Percentiles rank a stretch among this genome's conserved stretches.
phyloP scores from a whole-genome alignment of 2,797 vertebrate genomes.

The Glyptemys insculpta region DNA sequence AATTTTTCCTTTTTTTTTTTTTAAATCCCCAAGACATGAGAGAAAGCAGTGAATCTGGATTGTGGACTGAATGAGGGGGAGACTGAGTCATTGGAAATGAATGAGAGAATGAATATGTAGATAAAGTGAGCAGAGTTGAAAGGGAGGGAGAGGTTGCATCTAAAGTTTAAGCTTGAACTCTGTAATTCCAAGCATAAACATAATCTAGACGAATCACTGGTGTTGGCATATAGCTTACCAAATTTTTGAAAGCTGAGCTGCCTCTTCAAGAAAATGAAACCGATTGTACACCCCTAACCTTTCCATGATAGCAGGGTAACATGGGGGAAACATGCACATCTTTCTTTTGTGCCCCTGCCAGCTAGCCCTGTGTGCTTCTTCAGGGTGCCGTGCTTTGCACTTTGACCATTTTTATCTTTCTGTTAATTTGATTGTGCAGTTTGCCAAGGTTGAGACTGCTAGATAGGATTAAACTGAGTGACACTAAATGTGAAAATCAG shows the following conservation, averaged over 20 bases:
- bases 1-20: too few relatives aligned
- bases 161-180: neutral
- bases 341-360: neutral
- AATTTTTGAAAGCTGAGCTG: neutral
- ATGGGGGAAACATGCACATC: neutral
- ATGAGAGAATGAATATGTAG: neutral
- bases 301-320: neutral
- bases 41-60: too few relatives aligned
- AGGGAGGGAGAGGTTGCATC: too few relatives aligned
- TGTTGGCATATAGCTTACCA: neutral
- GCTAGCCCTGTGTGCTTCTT: neutral
- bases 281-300: neutral
- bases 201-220: neutral
- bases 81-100: too few relatives aligned
- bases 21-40: too few relatives aligned
- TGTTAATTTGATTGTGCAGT: too few relatives aligned
- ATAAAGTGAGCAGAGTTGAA: neutral
- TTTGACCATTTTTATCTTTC: too few relatives aligned
- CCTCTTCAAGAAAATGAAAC: neutral
- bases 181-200: neutral
- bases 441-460: too few relatives aligned
- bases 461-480: too few relatives aligned
- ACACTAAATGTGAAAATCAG: too few relatives aligned
- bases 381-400: too few relatives aligned
- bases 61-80: too few relatives aligned